phyloP scores from a whole-genome alignment of 2,113 vertebrate genomes.

The Vimba vimba region DNA sequence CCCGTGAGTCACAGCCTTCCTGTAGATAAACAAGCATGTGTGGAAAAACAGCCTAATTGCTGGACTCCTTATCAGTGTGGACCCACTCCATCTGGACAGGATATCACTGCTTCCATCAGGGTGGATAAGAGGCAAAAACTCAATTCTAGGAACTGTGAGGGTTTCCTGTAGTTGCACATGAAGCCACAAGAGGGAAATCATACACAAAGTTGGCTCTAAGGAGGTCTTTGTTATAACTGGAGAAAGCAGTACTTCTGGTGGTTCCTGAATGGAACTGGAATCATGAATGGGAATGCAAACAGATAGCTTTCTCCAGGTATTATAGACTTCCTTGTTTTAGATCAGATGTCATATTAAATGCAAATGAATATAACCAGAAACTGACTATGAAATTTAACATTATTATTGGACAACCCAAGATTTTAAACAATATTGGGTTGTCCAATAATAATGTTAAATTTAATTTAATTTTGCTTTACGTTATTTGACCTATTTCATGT shows the following conservation, averaged over 20 bases:
- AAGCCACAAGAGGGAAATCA: background rate
- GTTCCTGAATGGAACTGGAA: background rate
- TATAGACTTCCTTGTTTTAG: background rate
- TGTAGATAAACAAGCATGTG: slow-evolving; percentile 38
- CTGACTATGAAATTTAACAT: background rate
- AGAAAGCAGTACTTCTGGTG: background rate
- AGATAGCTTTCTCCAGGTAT: background rate
- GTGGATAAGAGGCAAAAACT: slow-evolving; percentile 1
- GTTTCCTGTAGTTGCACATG: slow-evolving; percentile 24
- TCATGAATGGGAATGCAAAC: background rate
- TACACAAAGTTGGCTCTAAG: background rate
- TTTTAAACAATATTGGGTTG: background rate
- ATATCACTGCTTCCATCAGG: slow-evolving; percentile 45
- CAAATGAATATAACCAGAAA: background rate
- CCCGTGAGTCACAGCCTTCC: slow-evolving; percentile 29
- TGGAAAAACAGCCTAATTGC: slow-evolving; percentile 45
- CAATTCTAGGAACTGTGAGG: slow-evolving; percentile 29
- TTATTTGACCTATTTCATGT: background rate
- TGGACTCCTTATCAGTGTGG: slow-evolving; percentile 41
- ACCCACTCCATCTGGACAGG: slow-evolving; percentile 42
- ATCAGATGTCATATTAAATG: background rate
- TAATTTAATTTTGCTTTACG: background rate
- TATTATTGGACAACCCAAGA: background rate
- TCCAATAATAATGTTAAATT: too few species aligned
- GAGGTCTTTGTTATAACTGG: background rate